These are phyloP conservation scores for Lacanobia oleracea DNA, from an alignment of 2,888 invertebrate genomes.

Conservation along the genomic window DNA sequence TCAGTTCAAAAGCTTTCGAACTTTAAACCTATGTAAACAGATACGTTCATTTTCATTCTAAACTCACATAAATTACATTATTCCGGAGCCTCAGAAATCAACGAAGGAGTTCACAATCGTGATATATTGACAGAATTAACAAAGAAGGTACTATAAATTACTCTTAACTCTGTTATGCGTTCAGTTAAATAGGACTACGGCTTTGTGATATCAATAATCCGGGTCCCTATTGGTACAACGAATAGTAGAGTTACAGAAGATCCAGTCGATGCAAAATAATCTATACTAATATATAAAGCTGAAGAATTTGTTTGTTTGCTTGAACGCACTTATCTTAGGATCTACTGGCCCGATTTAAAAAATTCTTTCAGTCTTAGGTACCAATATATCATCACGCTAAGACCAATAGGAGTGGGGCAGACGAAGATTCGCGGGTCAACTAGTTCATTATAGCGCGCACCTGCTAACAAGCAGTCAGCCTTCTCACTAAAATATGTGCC, in stretches of 20 bases:
- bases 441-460: not conserved
- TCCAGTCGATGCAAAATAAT: not conserved
- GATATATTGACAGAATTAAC: conserved; percentile 50
- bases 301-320: no score
- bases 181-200: conserved; percentile 40
- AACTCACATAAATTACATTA: conserved; percentile 38
- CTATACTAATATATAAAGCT: no score
- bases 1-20: conserved; percentile 5
- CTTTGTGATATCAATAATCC: conserved; percentile 57
- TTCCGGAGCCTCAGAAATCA: conserved; percentile 35
- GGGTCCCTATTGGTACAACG: not conserved
- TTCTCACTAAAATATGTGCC: no score
- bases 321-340: no score
- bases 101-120: conserved; percentile 34
- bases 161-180: conserved; percentile 46
- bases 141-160: conserved; percentile 59
- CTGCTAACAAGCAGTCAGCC: not conserved
- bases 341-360: no score
- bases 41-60: conserved; percentile 16
- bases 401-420: no score
- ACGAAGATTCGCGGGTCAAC: no score
- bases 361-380: no score
- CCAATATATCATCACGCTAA: no score
- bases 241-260: conserved; percentile 8
- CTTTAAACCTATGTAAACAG: conserved; percentile 4